phyloP scores from a whole-genome alignment of 2,888 invertebrate genomes.

The Heliconius charithonia region DNA sequence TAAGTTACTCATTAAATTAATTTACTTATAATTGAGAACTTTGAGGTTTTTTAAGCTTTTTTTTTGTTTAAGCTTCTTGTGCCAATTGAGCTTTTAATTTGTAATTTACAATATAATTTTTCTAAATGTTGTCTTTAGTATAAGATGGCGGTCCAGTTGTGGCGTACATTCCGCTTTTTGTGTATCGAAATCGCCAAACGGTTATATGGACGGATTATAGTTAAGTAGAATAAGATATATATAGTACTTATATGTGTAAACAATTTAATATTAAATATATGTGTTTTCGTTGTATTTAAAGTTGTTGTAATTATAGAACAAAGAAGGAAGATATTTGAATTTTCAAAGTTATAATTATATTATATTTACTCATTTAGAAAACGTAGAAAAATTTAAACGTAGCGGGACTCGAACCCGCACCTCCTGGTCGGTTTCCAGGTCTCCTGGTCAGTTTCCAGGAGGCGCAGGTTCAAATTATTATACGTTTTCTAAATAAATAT shows the following conservation, averaged over 20 bases:
- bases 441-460: no score
- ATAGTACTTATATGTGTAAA: conserved; percentile 37
- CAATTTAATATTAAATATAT: conserved; percentile 5
- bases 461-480: no score
- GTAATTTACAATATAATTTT: not conserved
- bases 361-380: not conserved
- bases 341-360: not conserved
- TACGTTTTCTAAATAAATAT: no score
- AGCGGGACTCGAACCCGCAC: no score
- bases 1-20: conserved; percentile 3
- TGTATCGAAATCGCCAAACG: conserved; percentile 53
- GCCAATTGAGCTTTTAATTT: conserved; percentile 15
- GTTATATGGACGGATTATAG: conserved; percentile 41
- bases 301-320: conserved; percentile 1
- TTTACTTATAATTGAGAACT: not conserved
- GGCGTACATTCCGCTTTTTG: conserved; percentile 63
- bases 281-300: conserved; percentile 8
- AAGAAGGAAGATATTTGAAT: not conserved
- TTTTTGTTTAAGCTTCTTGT: conserved; percentile 19
- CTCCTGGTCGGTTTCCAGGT: no score
- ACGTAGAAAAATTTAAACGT: no score
- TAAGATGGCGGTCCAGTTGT: conserved; percentile 23
- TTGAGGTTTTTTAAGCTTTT: not conserved
- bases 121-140: not conserved
- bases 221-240: conserved; percentile 38